A percentile compares a stretch with the other conserved stretches of the same genome.
These are phyloP conservation scores for Corythornis vintsioides DNA, from an alignment of 2,113 vertebrate genomes.

Conservation along the genomic window DNA sequence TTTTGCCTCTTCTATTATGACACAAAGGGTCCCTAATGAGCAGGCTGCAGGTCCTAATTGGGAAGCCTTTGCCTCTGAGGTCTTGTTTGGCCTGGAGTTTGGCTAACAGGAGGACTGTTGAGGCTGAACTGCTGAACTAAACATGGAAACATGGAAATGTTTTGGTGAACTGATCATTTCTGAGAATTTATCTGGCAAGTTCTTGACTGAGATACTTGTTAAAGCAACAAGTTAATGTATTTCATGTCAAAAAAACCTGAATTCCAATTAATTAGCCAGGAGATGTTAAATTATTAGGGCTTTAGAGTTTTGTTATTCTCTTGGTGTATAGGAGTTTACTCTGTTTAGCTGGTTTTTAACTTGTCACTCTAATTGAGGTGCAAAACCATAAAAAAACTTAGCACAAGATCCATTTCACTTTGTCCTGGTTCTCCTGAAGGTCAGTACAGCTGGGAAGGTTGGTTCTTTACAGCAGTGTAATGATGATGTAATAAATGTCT, in stretches of 20 bases:
- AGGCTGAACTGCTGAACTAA: not conserved
- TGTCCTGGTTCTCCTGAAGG: not conserved
- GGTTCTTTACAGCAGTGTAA: not conserved
- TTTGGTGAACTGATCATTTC: not conserved
- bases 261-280: not conserved
- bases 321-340: not conserved
- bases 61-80: not conserved
- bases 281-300: not conserved
- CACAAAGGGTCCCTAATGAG: not conserved
- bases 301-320: not conserved
- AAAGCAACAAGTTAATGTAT: not conserved
- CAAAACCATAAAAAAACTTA: not conserved
- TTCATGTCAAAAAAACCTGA: not conserved
- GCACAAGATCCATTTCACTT: not conserved
- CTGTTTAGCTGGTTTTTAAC: not conserved
- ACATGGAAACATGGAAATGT: not conserved
- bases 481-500: not conserved
- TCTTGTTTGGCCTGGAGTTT: not conserved
- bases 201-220: not conserved
- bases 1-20: not conserved
- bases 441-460: not conserved
- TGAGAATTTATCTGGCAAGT: not conserved
- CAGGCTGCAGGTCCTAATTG: not conserved
- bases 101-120: not conserved
- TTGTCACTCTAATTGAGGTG: not conserved